phyloP scores from a whole-genome alignment of 2,888 invertebrate genomes.

The Torymus auratus region DNA sequence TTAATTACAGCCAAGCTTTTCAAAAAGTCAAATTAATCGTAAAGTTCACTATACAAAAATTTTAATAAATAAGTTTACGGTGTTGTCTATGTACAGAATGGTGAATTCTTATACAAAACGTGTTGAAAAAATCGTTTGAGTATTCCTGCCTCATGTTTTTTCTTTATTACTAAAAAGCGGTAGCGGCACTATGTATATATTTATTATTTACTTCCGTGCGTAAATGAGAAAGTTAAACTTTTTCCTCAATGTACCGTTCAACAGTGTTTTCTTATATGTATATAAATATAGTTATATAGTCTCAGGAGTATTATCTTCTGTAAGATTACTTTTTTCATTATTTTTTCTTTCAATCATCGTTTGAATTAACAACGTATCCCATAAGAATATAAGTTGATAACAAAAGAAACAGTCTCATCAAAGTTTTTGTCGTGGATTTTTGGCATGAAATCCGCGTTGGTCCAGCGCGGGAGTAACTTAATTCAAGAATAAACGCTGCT shows the following conservation, averaged over 20 bases:
- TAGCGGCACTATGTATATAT: slow-evolving; percentile 5
- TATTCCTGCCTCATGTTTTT: neutral
- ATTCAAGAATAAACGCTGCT: neutral
- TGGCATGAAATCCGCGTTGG: slow-evolving; percentile 24
- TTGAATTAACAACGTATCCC: slow-evolving; percentile 13
- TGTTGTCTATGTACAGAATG: slow-evolving; percentile 37
- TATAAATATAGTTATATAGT: no score
- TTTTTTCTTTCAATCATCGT: neutral
- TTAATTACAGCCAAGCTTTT: slow-evolving; percentile 26
- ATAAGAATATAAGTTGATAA: slow-evolving; percentile 15
- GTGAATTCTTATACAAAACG: slow-evolving; percentile 29
- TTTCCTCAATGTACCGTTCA: slow-evolving; percentile 36
- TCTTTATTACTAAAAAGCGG: slow-evolving; percentile 5
- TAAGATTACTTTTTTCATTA: slow-evolving; percentile 8
- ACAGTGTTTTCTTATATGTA: slow-evolving; percentile 19
- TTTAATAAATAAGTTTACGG: slow-evolving; percentile 23
- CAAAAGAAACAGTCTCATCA: slow-evolving; percentile 50
- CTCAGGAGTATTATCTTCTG: neutral
- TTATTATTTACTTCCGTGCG: neutral
- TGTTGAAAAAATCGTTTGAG: slow-evolving; percentile 36
- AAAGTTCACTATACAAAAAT: slow-evolving; percentile 19
- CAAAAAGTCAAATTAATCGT: slow-evolving; percentile 19
- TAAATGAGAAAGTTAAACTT: slow-evolving; percentile 28
- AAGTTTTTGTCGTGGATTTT: slow-evolving; percentile 8
- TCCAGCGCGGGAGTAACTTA: slow-evolving; percentile 16